Percentiles rank a stretch among this genome's conserved stretches.
Conservation (phyloP, 2,797 vertebrate genomes). For the Sparidentex hasta region DNA sequence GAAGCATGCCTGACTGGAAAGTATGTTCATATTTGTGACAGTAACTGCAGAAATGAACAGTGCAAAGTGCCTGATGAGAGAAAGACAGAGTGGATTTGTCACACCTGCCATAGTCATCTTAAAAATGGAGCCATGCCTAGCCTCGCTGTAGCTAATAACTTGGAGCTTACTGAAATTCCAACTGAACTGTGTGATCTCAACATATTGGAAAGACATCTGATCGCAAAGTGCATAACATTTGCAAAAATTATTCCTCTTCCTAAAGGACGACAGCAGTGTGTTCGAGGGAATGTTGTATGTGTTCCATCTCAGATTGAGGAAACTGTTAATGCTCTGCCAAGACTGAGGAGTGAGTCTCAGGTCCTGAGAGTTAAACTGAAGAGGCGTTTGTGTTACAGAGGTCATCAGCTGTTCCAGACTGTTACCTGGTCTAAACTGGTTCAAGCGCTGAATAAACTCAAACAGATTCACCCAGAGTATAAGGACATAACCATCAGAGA, state of each 20-base stretch:
- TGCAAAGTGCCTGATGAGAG: slow-evolving; percentile 15
- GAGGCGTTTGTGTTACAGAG: no score
- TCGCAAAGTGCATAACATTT: background rate
- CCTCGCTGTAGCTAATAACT: slow-evolving; percentile 2
- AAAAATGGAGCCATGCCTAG: background rate
- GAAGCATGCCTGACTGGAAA: slow-evolving; percentile 5
- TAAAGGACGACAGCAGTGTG: no score
- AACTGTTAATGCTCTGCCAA: no score
- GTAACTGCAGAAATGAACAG: background rate
- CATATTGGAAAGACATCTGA: background rate
- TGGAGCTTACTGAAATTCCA: background rate
- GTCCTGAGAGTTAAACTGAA: no score
- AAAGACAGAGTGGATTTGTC: slow-evolving; percentile 15
- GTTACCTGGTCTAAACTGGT: no score
- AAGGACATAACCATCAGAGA: no score
- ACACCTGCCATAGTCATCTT: slow-evolving; percentile 4
- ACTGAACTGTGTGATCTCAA: background rate
- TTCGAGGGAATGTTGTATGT: no score
- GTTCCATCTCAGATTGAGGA: no score
- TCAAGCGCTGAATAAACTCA: no score
- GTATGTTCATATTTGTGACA: slow-evolving; percentile 27
- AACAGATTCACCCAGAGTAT: no score
- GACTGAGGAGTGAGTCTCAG: no score
- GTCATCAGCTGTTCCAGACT: no score
- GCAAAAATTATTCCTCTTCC: background rate